Evolutionary conservation across 2,888 invertebrate genomes (phyloP).

Genomic region (Anthophora plumipes): DNA sequence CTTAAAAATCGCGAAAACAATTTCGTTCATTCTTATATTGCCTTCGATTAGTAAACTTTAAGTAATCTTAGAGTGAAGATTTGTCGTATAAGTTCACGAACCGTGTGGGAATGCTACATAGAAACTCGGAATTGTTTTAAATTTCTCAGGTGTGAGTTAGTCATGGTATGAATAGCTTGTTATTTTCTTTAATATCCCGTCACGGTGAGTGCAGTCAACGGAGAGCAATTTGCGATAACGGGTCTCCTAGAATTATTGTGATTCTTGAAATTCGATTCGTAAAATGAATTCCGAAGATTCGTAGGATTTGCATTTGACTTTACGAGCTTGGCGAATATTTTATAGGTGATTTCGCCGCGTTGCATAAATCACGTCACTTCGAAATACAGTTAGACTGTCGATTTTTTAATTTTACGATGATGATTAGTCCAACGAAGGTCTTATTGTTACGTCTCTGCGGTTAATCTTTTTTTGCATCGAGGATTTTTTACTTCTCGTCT

Average conservation of each 20-base stretch:
- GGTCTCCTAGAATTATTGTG: neutral
- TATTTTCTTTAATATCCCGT: slow-evolving; percentile 10
- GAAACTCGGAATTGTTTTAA: neutral
- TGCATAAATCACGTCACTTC: slow-evolving; percentile 3
- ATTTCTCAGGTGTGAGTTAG: slow-evolving; percentile 5
- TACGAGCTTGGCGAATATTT: neutral
- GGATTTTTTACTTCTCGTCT: neutral
- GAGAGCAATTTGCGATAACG: slow-evolving; percentile 17
- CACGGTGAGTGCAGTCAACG: neutral
- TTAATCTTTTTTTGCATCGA: neutral
- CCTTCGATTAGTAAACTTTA: neutral
- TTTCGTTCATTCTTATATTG: neutral
- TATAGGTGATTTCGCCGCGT: neutral
- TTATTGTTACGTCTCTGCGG: slow-evolving; percentile 14
- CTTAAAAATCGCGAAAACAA: too few species aligned
- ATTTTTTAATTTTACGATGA: slow-evolving; percentile 15
- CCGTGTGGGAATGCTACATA: neutral
- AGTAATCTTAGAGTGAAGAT: neutral
- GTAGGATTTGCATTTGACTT: slow-evolving; percentile 1
- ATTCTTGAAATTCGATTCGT: slow-evolving; percentile 20
- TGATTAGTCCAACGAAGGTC: slow-evolving; percentile 28
- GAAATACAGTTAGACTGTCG: neutral
- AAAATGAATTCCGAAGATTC: neutral
- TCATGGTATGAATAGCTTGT: neutral
- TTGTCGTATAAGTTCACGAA: neutral